Evolutionary conservation across 92 coral and sea anemone genomes (phyloP).

Genomic region (Micromussa lordhowensis): DNA sequence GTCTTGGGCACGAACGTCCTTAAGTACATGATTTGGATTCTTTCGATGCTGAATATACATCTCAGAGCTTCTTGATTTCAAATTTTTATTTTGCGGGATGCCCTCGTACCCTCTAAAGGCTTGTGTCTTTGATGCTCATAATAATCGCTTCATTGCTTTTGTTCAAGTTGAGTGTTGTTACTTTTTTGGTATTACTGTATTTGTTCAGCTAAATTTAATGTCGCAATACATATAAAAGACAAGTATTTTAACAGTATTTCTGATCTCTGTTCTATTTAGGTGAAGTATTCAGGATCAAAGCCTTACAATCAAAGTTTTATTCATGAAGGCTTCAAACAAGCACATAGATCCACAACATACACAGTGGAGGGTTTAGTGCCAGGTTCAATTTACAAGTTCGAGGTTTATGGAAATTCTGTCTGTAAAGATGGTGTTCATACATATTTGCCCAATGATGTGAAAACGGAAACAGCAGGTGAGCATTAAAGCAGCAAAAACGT

Average conservation of each 20-base stretch:
- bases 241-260: neutral
- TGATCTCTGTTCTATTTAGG: neutral
- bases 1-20: too few relatives aligned
- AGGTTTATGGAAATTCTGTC: neutral
- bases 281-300: conserved; percentile 7
- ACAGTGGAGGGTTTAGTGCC: conserved; percentile 22
- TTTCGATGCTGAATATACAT: too few relatives aligned
- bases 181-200: too few relatives aligned
- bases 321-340: neutral
- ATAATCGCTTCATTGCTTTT: too few relatives aligned
- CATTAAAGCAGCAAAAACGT: neutral
- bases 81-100: too few relatives aligned
- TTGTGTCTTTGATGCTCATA: too few relatives aligned
- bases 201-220: too few relatives aligned
- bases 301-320: neutral
- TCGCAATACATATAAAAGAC: too few relatives aligned
- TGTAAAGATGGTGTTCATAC: neutral
- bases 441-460: neutral
- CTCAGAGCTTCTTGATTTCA: too few relatives aligned
- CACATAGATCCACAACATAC: neutral
- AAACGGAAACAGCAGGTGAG: conserved; percentile 5
- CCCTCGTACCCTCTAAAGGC: too few relatives aligned
- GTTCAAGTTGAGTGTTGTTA: too few relatives aligned
- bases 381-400: conserved; percentile 1
- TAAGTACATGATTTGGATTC: too few relatives aligned